Evolutionary conservation across 2,888 invertebrate genomes (phyloP).

Genomic region (Ochropleura leucogaster): DNA sequence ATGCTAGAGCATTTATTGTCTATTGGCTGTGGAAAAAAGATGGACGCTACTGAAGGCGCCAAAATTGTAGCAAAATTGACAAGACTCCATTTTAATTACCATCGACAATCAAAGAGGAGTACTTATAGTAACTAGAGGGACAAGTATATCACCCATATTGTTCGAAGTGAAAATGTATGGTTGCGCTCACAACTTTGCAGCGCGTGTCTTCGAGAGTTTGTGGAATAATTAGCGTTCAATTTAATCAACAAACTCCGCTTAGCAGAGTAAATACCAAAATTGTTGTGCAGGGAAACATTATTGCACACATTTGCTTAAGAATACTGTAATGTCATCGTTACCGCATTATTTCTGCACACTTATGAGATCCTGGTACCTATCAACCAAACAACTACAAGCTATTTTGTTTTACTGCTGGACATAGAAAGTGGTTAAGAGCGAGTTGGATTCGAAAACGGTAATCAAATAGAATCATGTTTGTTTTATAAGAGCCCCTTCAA

Average conservation of each 20-base stretch:
- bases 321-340: not conserved
- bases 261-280: slow-evolving; percentile 23
- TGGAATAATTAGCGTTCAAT: slow-evolving; percentile 49
- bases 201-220: slow-evolving; percentile 36
- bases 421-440: no score
- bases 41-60: no score
- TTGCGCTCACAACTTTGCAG: slow-evolving; percentile 21
- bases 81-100: no score
- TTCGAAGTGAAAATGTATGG: slow-evolving; percentile 27
- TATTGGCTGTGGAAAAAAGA: no score
- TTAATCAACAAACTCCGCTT: slow-evolving; percentile 42
- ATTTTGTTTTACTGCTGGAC: no score
- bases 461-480: no score
- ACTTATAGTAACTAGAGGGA: not conserved
- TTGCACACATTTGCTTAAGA: not conserved
- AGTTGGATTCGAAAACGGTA: no score
- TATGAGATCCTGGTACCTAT: not conserved
- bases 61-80: no score
- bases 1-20: no score
- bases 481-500: no score
- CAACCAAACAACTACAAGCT: no score
- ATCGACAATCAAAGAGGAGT: no score
- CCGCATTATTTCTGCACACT: not conserved
- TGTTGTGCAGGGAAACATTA: slow-evolving; percentile 19
- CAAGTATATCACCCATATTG: not conserved